Evolutionary conservation across 2,797 vertebrate species (phyloP), one percentile per base, ranked within the genome.

Genomic region (Danio aesculapii): DNA sequence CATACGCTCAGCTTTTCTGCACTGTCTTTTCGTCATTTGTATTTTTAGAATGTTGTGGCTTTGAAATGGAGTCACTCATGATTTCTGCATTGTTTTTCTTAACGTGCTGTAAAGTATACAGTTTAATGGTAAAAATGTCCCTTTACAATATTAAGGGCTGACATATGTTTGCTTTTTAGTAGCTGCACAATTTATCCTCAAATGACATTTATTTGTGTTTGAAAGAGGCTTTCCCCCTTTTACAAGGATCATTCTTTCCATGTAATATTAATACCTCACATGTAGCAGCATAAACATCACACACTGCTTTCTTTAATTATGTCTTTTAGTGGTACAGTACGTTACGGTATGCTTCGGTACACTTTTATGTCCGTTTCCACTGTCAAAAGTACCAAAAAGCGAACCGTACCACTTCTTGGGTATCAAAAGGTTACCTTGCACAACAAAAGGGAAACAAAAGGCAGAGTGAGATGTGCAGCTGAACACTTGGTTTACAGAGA

Each of bases 71-170:
- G 50, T 91, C 85, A 85, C 88, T 90, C 75, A 86, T 85, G 84
- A 87, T 85, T 83, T 77, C 77, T 66, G 44, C 68, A 30, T 87
- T 88, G 89, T 89, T 91, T 84, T 88, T 69, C 86, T 91, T 91
- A 92, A 83, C 85, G 84, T 91, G 84, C 84, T 86, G 88, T 92
- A 88, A 91, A 84, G 87, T 85, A 89, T 30, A 30, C 85, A 66
- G 84, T 89, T 88, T 88, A 89, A 87, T 92, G 88, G 86, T 92
- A 93, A 92, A 91, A 91, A 87, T 77, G 90, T 88, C 90, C 87
- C 47, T 16, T 44, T 47, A 71, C 30, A 71, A 90, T 89, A 89
- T 91, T 90, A 91, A 77, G 79, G 71, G 46, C 46, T 89, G 90
- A 92, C 84, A 87, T 84, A 91, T 85, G 46, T 69, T 87, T 88